Percentiles rank a stretch among this genome's conserved stretches.
Conservation (phyloP, 2,797 vertebrate species). For the Carapus acus region DNA sequence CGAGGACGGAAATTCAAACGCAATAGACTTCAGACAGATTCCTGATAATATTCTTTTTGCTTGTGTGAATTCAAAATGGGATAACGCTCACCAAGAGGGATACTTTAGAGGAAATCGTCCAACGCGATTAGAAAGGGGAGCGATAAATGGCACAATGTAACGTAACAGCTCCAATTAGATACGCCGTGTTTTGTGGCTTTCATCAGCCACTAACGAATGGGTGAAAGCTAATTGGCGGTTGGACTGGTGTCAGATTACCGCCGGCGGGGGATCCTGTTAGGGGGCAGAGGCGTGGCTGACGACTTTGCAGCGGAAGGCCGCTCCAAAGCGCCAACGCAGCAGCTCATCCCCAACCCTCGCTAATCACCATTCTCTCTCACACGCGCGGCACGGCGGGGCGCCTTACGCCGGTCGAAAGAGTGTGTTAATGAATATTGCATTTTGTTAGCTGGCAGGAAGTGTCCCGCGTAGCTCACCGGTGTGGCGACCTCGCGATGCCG, state of each 20-base stretch:
- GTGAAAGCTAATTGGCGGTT: conserved; percentile 45
- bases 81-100: conserved; percentile 35
- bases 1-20: conserved; percentile 40
- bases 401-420: conserved; percentile 41
- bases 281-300: conserved; percentile 18
- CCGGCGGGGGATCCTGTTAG: conserved; percentile 15
- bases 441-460: conserved; percentile 22
- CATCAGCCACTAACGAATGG: conserved; percentile 28
- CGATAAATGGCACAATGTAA: conserved; percentile 25
- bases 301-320: conserved; percentile 28
- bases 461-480: conserved; percentile 14
- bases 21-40: conserved; percentile 33
- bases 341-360: conserved; percentile 34
- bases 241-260: conserved; percentile 23
- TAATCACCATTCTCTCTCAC: conserved; percentile 47
- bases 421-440: conserved; percentile 50
- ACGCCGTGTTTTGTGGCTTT: conserved; percentile 43
- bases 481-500: conserved; percentile 25
- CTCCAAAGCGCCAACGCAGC: conserved; percentile 42
- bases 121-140: conserved; percentile 29
- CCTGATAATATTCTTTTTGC: conserved; percentile 31
- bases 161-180: conserved; percentile 31
- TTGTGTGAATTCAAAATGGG: conserved; percentile 26
- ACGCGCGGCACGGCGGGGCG: conserved; percentile 35
- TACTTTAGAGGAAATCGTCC: conserved; percentile 34